Evolutionary conservation across 2,797 vertebrate species (phyloP).

Genomic region (Gadopsis marmoratus): DNA sequence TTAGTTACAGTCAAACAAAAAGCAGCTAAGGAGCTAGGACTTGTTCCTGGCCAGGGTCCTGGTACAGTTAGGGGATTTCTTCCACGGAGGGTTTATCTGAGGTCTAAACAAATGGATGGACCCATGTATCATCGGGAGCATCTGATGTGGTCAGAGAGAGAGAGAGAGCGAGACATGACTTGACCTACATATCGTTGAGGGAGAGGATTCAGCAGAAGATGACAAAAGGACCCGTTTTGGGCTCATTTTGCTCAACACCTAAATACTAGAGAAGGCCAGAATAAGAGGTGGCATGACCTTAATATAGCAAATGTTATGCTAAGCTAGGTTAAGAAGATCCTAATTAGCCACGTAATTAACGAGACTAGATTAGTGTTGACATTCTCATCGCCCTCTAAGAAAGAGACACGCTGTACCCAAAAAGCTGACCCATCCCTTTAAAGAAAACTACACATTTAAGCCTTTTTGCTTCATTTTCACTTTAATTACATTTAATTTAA

Average conservation of each 20-base stretch:
- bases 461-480: background rate
- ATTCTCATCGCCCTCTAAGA: background rate
- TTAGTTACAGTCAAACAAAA: constrained; percentile 31
- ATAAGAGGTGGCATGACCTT: background rate
- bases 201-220: constrained; percentile 30
- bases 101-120: constrained; percentile 66
- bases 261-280: constrained; percentile 12
- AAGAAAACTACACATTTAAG: background rate
- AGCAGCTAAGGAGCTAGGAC: background rate
- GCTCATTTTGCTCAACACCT: background rate
- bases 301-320: background rate
- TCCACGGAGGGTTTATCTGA: constrained; percentile 57
- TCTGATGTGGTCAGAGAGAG: constrained; percentile 69
- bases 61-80: constrained; percentile 54
- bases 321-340: background rate
- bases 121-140: constrained; percentile 68
- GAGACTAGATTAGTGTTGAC: background rate
- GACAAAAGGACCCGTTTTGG: constrained; percentile 15
- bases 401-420: background rate
- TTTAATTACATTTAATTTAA: background rate
- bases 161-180: constrained; percentile 27
- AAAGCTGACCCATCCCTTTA: no score
- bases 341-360: background rate
- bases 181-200: constrained; percentile 49
- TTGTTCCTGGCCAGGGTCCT: constrained; percentile 32